phyloP scores from a whole-genome alignment of 2,797 vertebrate species.

The Manis crassicaudata region DNA sequence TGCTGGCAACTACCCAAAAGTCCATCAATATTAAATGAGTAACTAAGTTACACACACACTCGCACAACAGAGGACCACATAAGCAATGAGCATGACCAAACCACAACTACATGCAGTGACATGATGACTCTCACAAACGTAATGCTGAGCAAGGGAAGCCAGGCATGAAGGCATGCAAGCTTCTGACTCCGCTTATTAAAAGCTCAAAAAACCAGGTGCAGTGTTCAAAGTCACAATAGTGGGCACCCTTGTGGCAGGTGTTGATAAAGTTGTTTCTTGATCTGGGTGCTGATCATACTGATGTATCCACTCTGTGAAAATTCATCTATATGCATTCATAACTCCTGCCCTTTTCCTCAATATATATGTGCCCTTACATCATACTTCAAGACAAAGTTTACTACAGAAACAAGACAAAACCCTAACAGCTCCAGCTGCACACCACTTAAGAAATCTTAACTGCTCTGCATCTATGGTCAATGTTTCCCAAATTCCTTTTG shows the following conservation, averaged over 20 bases:
- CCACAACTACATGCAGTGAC: background rate
- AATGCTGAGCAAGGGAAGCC: background rate
- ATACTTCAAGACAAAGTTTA: slow-evolving; percentile 19
- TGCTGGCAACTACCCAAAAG: background rate
- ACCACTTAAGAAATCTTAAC: background rate
- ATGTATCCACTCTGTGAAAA: background rate
- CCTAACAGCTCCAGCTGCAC: background rate
- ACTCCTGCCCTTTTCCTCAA: background rate
- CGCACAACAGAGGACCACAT: background rate
- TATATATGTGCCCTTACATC: background rate
- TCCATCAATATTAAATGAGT: background rate
- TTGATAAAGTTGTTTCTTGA: background rate
- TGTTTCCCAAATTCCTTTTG: slow-evolving; percentile 23
- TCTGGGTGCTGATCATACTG: background rate
- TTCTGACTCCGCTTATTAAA: background rate
- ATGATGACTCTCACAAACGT: background rate
- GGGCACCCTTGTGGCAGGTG: background rate
- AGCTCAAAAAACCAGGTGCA: background rate
- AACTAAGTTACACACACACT: background rate
- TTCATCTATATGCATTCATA: background rate
- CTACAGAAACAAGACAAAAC: background rate
- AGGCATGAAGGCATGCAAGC: background rate
- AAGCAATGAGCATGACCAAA: background rate
- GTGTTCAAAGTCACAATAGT: background rate
- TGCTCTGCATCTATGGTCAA: background rate